Percentiles rank a stretch among this genome's conserved stretches.
phyloP scores from a whole-genome alignment of 2,797 vertebrate genomes.

The Petrocephalus schoutedeni region DNA sequence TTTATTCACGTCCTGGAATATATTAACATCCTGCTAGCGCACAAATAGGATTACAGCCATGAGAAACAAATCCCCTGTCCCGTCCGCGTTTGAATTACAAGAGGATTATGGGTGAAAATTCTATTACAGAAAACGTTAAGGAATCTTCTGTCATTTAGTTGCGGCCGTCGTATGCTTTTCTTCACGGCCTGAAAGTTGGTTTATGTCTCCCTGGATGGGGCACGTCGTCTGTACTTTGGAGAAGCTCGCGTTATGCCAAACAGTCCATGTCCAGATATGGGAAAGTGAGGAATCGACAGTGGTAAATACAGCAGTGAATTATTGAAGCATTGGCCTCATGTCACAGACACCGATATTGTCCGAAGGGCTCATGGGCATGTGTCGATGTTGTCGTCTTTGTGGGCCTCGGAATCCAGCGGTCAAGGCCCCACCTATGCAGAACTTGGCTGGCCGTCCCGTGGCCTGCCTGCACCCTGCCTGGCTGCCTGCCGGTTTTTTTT shows the following conservation, averaged over 20 bases:
- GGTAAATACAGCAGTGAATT: background rate
- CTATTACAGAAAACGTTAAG: background rate
- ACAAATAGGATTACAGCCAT: background rate
- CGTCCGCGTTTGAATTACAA: background rate
- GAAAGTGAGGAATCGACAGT: background rate
- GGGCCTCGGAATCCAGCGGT: background rate
- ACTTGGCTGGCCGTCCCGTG: background rate
- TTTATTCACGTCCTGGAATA: background rate
- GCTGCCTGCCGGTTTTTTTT: background rate
- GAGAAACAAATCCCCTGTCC: background rate
- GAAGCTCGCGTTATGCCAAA: background rate
- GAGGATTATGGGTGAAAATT: conserved; percentile 1
- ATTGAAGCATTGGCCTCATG: background rate
- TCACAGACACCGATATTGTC: background rate
- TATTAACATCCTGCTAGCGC: background rate
- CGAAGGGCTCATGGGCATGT: background rate
- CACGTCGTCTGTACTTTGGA: background rate
- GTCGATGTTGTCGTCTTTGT: background rate
- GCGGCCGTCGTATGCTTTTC: background rate
- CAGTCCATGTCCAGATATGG: background rate
- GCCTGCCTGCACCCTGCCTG: background rate
- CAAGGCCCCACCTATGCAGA: background rate
- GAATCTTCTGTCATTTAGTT: background rate
- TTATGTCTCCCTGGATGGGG: background rate
- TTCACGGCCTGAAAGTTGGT: background rate